A percentile compares a stretch with the other conserved stretches of the same genome.
Conservation (phyloP, 30 jellyfish, hydroid and myxozoan genomes). For the Haliclystus octoradiatus region DNA sequence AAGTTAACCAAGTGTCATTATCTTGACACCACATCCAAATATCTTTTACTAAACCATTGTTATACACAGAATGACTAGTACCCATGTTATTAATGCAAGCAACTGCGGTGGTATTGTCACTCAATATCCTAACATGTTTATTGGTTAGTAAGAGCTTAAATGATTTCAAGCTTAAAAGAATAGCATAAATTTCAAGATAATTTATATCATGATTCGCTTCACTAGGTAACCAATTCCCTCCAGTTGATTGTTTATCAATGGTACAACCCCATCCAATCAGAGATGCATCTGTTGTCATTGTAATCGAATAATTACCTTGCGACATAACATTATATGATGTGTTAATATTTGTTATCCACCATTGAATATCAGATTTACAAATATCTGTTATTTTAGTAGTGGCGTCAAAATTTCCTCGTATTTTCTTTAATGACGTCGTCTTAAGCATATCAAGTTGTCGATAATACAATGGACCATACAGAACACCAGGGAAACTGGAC, state of each 20-base stretch:
- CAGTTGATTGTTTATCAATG: too few species aligned
- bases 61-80: too few species aligned
- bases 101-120: too few species aligned
- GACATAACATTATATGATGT: conserved; percentile 1
- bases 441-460: conserved; percentile 16
- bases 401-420: conserved; percentile 22
- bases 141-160: too few species aligned
- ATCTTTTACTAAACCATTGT: too few species aligned
- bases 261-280: conserved; percentile 20
- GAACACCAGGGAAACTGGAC: conserved; percentile 13
- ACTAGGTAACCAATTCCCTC: too few species aligned
- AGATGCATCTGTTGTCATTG: conserved; percentile 16
- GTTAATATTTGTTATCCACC: conserved; percentile 15
- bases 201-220: too few species aligned
- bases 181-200: too few species aligned
- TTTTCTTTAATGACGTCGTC: conserved; percentile 6
- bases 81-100: too few species aligned
- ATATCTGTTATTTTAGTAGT: conserved; percentile 12
- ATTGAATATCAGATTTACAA: conserved; percentile 7
- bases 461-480: conserved; percentile 21
- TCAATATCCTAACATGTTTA: too few species aligned
- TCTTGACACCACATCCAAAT: too few species aligned
- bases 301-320: conserved; percentile 1
- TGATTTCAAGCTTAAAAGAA: conserved; percentile 6
- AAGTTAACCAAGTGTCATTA: too few species aligned